phyloP scores from a whole-genome alignment of 2,113 vertebrate species.

The Coracopsis vasa region DNA sequence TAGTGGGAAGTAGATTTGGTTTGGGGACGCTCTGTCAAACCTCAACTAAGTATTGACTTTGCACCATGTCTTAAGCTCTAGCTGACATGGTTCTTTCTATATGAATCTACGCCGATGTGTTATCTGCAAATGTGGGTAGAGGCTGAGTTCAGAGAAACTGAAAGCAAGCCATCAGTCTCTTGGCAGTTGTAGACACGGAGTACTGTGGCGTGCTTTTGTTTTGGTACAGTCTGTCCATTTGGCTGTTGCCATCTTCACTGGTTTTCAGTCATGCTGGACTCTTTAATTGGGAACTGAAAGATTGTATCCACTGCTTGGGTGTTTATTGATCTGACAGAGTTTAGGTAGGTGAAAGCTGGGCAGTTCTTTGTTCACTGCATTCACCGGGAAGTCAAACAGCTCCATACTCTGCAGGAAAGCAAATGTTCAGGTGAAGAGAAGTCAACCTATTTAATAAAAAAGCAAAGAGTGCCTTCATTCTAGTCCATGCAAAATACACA shows the following conservation, averaged over 20 bases:
- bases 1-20: not conserved
- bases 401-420: not conserved
- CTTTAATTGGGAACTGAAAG: not conserved
- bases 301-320: not conserved
- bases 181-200: not conserved
- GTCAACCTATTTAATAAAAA: not conserved
- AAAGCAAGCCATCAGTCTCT: not conserved
- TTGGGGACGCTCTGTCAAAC: not conserved
- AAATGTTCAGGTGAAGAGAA: not conserved
- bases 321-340: not conserved
- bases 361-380: not conserved
- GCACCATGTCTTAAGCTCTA: fast-evolving
- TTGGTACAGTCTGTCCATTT: not conserved
- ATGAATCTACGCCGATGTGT: not conserved
- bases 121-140: not conserved
- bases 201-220: not conserved
- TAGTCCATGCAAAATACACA: not conserved
- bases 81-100: not conserved
- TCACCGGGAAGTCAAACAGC: not conserved
- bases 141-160: conserved; percentile 1
- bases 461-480: not conserved
- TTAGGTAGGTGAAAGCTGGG: conserved; percentile 3
- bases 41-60: not conserved
- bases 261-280: not conserved
- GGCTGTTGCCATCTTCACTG: not conserved